Evolutionary conservation across 1,140 invertebrate genomes (phyloP), one percentile per base, ranked within the genome.

Genomic region (Temnothorax longispinosus): DNA sequence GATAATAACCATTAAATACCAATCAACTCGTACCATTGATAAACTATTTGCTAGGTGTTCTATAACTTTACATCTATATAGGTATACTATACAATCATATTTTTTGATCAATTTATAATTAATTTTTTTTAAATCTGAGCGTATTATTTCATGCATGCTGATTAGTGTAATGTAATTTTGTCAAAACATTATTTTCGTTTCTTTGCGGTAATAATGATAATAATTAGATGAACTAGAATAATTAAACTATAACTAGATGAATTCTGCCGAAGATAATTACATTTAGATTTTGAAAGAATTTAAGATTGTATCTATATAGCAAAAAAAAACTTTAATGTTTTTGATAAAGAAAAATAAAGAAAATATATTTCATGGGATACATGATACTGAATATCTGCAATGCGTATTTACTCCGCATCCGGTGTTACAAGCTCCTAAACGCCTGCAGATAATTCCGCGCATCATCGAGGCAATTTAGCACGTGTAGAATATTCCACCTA

Each of bases 401-500:
- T 27, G 27, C 44, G 44, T 78, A 65, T 35, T 27, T 54, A 67
- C 6, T 41, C 18, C 3, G 7, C 18, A 47, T 62, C 41, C 75
- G 41, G 27, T 35, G 32, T 18, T 38, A 27, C 13, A 1, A 8
- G 56, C 2, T 52, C 0, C 35, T 41, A 54, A 80, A 64, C 15
- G n/a, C 35, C 47, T 32, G n/a, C 35, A 10, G n/a, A 80, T 41
- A 67, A 80, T 80, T 80, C 8, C 35, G 32, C 62, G 32, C 18
- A n/a, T 18, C 76, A 27, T 67, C 64, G 32, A 80, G 0, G 7
- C 7, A 52, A 67, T 80, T 67, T 54, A 52, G 47, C 44, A 65
- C 18, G 32, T 41, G 76, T 38, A 32, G n/a, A 71, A 81, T 71
- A 81, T 81, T 71, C 62, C 32, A 21, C 6, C 21, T 67, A 64